Conservation (phyloP, 2,113 vertebrate species). For the Myxocyprinus asiaticus region DNA sequence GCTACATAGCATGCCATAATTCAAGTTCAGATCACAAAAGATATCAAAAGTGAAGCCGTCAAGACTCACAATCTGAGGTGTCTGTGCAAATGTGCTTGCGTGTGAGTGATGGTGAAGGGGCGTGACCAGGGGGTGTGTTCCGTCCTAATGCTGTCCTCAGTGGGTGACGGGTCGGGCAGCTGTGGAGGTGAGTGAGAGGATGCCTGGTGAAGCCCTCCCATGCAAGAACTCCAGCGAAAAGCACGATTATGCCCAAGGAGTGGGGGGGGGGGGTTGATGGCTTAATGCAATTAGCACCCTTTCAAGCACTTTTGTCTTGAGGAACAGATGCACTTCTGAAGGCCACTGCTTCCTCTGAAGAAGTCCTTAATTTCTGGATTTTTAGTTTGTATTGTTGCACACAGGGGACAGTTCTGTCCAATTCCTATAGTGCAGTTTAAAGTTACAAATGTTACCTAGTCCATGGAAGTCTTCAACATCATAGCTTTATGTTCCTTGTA, state of each 20-base stretch:
- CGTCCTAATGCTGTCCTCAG: conserved; percentile 40
- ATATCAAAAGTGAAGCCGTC: not conserved
- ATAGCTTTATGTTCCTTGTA: no score
- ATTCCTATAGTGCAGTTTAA: no score
- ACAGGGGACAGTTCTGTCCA: not conserved
- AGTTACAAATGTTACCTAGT: no score
- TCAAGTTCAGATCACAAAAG: not conserved
- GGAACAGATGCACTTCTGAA: conserved; percentile 75
- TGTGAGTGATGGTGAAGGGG: conserved; percentile 40
- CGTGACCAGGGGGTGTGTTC: conserved; percentile 50
- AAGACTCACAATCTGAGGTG: conserved; percentile 40
- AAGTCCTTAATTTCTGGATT: not conserved
- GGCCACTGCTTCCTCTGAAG: conserved; percentile 58
- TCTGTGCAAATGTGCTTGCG: conserved; percentile 29
- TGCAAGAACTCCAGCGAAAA: conserved; percentile 48
- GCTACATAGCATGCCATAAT: not conserved
- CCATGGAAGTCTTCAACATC: no score
- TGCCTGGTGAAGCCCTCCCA: conserved; percentile 63
- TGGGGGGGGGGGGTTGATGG: conserved; percentile 65
- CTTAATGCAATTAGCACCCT: conserved; percentile 80
- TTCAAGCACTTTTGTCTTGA: conserved; percentile 77
- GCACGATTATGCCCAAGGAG: conserved; percentile 58
- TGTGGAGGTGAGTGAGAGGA: conserved; percentile 78
- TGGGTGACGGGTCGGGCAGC: conserved; percentile 73
- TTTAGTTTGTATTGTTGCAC: not conserved